Percentiles rank a stretch among this genome's conserved stretches.
These are phyloP conservation scores for Lanius collurio DNA, from an alignment of 2,113 vertebrate genomes.

Conservation along the genomic window DNA sequence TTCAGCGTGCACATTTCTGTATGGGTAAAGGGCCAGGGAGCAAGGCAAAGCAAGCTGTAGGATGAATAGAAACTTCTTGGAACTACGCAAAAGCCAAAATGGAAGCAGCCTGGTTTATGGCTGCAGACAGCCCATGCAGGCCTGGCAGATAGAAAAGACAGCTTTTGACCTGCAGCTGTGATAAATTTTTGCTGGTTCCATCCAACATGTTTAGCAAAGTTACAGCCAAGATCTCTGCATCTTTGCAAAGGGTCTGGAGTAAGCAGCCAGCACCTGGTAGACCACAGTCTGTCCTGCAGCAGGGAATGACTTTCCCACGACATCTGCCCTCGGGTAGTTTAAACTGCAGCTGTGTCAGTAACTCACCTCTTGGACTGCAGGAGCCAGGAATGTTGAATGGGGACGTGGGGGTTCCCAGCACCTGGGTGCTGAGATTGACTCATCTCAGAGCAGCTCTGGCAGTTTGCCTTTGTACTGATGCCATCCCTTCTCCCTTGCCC, in stretches of 20 bases:
- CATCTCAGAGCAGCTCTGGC: not conserved
- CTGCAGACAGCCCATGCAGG: not conserved
- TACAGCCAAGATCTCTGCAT: not conserved
- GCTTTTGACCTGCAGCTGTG: not conserved
- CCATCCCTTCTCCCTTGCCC: not conserved
- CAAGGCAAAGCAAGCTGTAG: not conserved
- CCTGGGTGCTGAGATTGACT: rapidly evolving
- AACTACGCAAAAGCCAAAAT: not conserved
- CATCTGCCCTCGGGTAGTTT: rapidly evolving
- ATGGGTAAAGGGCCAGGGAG: not conserved
- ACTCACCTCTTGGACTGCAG: not conserved
- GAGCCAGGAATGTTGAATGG: not conserved
- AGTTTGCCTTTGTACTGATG: not conserved
- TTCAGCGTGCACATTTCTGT: not conserved
- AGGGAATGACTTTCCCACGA: not conserved
- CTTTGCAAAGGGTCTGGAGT: not conserved
- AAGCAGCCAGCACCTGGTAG: not conserved
- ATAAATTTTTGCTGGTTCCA: not conserved
- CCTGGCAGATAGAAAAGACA: not conserved
- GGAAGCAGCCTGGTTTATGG: not conserved
- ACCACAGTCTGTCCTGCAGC: not conserved
- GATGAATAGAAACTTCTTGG: rapidly evolving
- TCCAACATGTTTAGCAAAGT: not conserved
- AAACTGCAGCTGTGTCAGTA: rapidly evolving
- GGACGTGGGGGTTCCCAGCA: not conserved